Evolutionary conservation across 2,888 invertebrate species (phyloP), one percentile per base, ranked within the genome.

Genomic region (Pseudanteris insignis): DNA sequence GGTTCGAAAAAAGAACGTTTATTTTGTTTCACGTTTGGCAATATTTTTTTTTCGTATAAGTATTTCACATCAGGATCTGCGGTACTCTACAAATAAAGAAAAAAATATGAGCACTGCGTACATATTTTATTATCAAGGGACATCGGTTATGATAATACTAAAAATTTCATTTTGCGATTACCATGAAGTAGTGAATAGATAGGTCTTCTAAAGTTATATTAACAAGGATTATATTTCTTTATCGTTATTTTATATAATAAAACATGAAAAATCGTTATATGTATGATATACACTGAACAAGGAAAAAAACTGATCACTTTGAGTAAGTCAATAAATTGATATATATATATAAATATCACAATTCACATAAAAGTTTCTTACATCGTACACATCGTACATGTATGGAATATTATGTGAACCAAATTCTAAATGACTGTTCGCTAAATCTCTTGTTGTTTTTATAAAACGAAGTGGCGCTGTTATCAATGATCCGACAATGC

Each of bases 51-150:
- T 7, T 83, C 77, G 71, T 85, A 87, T 13, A 89, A 77, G 64
- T 85, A 80, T 53, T 84, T 74, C 1, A 86, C 85, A 21, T 84
- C 79, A 0, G 86, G 85, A 71, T 89, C 88, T 14, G 84, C 86
- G 3, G 88, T 87, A 63, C 83, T 84, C 89, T 89, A 10, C 7
- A 7, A 21, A 15, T 1, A 37, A 13, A 2, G 11, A 25, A 13
- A 18, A 8, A 18, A 25, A 24, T 25, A 10, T 29, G 2, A 2
- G 11, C 7, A 11, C 3, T 29, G 9, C 29, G 11, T 2, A 10
- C 6, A 13, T 13, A 13, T 30, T 8, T 13, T 30, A 7, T 30
- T n/a, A 15, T 15, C 5, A n/a, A n/a, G n/a, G n/a, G n/a, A n/a
- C n/a, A n/a, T n/a, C n/a, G n/a, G n/a, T n/a, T n/a, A n/a, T n/a